Evolutionary conservation across 64 coral and sea anemone genomes (phyloP).

Genomic region (Cladopsammia gracilis): DNA sequence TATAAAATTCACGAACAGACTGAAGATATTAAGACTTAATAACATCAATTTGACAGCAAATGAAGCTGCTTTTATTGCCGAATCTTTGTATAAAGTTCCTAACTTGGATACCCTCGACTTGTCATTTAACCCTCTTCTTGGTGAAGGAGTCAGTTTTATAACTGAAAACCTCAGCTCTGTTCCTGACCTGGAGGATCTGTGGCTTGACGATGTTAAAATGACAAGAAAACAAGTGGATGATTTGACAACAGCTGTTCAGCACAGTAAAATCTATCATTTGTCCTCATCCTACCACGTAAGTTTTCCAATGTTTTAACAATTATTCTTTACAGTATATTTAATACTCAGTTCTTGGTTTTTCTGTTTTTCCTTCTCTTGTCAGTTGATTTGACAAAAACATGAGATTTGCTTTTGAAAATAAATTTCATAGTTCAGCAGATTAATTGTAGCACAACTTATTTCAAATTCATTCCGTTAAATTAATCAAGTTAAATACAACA

Average conservation of each 20-base stretch:
- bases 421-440: too few relatives aligned
- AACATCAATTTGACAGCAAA: not conserved
- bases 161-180: not conserved
- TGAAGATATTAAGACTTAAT: not conserved
- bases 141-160: not conserved
- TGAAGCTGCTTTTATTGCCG: not conserved
- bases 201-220: not conserved
- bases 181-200: not conserved
- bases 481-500: not conserved
- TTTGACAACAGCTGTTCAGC: not conserved
- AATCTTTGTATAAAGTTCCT: not conserved
- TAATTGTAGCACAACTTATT: too few relatives aligned
- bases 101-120: not conserved
- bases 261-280: not conserved
- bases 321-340: not conserved
- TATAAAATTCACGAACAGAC: not conserved
- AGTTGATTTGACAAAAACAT: too few relatives aligned
- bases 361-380: too few relatives aligned
- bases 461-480: not conserved
- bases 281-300: not conserved
- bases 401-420: too few relatives aligned
- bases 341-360: too few relatives aligned
- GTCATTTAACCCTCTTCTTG: not conserved
- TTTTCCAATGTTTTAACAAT: not conserved
- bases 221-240: not conserved